These are phyloP conservation scores for Trachelus tabidus DNA, from an alignment of 2,888 invertebrate genomes.

Conservation along the genomic window DNA sequence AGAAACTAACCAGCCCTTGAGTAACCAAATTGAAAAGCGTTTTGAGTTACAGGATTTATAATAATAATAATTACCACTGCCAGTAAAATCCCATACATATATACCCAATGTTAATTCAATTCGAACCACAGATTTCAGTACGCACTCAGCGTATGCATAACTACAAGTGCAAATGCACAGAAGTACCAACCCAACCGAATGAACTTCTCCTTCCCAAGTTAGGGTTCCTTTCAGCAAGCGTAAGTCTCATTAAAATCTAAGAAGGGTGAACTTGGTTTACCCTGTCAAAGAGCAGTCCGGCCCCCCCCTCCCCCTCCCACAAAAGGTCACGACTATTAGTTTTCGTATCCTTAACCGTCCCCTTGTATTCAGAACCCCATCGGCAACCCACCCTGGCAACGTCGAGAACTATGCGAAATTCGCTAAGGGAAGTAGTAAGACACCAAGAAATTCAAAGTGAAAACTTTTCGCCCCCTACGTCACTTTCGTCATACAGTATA, in stretches of 20 bases:
- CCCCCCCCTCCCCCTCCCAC: neutral
- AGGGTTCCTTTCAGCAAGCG: neutral
- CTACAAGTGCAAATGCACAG: neutral
- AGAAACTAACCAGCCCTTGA: too few relatives aligned
- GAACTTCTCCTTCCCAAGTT: neutral
- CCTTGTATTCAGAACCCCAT: neutral
- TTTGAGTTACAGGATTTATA: neutral
- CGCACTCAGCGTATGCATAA: neutral
- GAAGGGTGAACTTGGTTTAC: neutral
- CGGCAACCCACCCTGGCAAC: neutral
- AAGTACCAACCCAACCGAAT: neutral
- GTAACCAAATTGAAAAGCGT: too few relatives aligned
- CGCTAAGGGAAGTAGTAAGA: slow-evolving; percentile 3
- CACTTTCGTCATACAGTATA: neutral
- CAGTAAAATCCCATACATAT: neutral
- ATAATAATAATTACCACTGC: neutral
- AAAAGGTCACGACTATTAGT: slow-evolving; percentile 39
- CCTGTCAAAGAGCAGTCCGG: neutral
- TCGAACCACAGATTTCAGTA: neutral
- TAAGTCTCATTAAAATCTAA: slow-evolving; percentile 31
- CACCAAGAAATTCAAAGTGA: slow-evolving; percentile 10
- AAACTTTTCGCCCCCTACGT: neutral
- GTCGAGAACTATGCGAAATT: neutral
- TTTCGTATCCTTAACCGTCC: slow-evolving; percentile 34
- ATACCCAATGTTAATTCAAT: neutral